Percentiles rank a stretch among this genome's conserved stretches.
These are phyloP conservation scores for Polypedilum vanderplanki DNA, from an alignment of 1,140 invertebrate species.

Conservation along the genomic window DNA sequence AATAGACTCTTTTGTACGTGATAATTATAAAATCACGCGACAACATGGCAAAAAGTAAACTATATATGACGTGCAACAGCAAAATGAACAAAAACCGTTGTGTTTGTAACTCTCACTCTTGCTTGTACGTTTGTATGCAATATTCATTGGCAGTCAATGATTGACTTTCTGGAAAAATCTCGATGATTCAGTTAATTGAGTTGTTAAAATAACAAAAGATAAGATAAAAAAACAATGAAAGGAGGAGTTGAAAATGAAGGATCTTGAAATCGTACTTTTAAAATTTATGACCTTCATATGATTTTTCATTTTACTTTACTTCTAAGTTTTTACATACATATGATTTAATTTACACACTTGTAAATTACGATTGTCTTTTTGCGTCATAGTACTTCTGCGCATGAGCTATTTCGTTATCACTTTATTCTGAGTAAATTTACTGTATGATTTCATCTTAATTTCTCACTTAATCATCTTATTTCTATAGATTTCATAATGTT, in stretches of 20 bases:
- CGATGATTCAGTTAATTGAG: background rate
- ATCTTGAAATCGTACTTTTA: background rate
- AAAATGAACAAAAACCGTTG: background rate
- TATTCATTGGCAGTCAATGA: background rate
- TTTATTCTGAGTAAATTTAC: too few relatives aligned
- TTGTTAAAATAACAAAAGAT: background rate
- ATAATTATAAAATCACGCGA: constrained; percentile 13
- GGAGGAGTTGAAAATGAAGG: background rate
- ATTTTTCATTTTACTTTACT: background rate
- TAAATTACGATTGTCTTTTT: background rate
- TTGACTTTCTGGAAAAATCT: background rate
- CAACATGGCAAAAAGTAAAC: background rate
- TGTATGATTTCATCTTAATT: too few relatives aligned
- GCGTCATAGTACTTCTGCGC: background rate
- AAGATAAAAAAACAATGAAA: background rate
- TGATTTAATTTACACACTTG: background rate
- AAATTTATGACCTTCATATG: background rate
- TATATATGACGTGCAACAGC: too few relatives aligned
- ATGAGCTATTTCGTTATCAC: background rate
- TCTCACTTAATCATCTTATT: too few relatives aligned
- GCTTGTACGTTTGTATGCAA: background rate
- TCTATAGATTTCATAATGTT: too few relatives aligned
- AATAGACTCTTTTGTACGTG: background rate
- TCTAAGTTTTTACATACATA: background rate
- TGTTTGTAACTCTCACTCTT: background rate